Evolutionary conservation across 2,113 vertebrate genomes (phyloP).

Genomic region (Hippoglossus stenolepis): DNA sequence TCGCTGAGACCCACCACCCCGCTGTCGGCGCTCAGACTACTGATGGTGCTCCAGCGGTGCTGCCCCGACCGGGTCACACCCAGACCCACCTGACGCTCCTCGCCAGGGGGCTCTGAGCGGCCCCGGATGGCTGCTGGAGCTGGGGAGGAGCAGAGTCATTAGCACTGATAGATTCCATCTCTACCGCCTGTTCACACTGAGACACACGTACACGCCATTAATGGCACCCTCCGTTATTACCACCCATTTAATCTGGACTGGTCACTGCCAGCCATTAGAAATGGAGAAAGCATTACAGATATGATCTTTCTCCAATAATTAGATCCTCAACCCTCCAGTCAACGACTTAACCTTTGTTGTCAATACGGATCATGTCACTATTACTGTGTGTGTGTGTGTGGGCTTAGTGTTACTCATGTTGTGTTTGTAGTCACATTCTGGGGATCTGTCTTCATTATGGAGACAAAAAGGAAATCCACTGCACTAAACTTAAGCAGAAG

Average conservation of each 20-base stretch:
- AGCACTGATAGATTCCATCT: slow-evolving; percentile 22
- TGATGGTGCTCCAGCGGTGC: slow-evolving; percentile 92
- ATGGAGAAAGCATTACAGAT: slow-evolving; percentile 21
- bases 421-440: too few relatives aligned
- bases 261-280: background rate
- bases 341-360: slow-evolving; percentile 35
- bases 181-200: background rate
- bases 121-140: slow-evolving; percentile 75
- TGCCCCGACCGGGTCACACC: slow-evolving; percentile 73
- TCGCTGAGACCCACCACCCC: slow-evolving; percentile 88
- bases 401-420: too few relatives aligned
- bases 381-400: background rate
- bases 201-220: background rate
- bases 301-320: slow-evolving; percentile 31
- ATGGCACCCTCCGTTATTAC: background rate
- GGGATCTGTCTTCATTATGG: too few relatives aligned
- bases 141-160: slow-evolving; percentile 35
- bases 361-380: slow-evolving; percentile 10
- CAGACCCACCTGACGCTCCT: slow-evolving; percentile 74
- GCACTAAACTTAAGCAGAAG: too few relatives aligned
- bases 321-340: slow-evolving; percentile 11
- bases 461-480: too few relatives aligned
- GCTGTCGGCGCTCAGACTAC: slow-evolving; percentile 91
- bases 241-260: slow-evolving; percentile 5
- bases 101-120: slow-evolving; percentile 79